phyloP scores from a whole-genome alignment of 1,140 invertebrate species.

The Pinna nobilis region DNA sequence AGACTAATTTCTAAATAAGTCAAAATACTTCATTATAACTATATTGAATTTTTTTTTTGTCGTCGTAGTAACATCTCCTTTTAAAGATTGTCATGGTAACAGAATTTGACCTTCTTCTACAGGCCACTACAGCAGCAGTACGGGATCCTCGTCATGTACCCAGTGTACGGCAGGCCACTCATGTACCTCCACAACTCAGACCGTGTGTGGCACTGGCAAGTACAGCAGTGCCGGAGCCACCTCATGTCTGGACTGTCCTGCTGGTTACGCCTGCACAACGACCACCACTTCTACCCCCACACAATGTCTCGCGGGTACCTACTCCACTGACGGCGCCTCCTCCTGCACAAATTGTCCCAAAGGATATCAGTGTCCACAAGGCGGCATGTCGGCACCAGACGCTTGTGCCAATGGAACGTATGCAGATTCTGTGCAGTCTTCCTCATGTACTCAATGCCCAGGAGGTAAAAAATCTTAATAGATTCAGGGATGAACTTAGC shows the following conservation, averaged over 20 bases:
- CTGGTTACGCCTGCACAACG: conserved; percentile 33
- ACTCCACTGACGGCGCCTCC: conserved; percentile 35
- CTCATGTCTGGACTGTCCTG: conserved; percentile 41
- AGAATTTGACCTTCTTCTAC: too few relatives aligned
- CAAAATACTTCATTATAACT: too few relatives aligned
- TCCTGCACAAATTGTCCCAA: conserved; percentile 51
- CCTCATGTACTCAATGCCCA: conserved; percentile 47
- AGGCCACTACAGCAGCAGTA: conserved; percentile 52
- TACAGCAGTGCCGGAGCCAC: conserved; percentile 52
- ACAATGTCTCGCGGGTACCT: conserved; percentile 51
- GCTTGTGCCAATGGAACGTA: conserved; percentile 52
- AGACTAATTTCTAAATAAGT: too few relatives aligned
- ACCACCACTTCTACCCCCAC: conserved; percentile 38
- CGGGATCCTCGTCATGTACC: conserved; percentile 51
- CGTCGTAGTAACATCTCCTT: too few relatives aligned
- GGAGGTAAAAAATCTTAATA: too few relatives aligned
- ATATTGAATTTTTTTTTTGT: too few relatives aligned
- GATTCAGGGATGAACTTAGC: too few relatives aligned
- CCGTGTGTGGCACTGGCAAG: conserved; percentile 52
- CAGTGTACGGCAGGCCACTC: conserved; percentile 61
- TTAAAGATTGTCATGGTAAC: too few relatives aligned
- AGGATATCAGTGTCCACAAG: conserved; percentile 51
- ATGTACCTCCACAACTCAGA: conserved; percentile 59
- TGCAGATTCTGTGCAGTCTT: conserved; percentile 12
- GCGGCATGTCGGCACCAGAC: conserved; percentile 38